These are phyloP conservation scores for Aphyosemion australe DNA, from an alignment of 2,113 vertebrate species.

Conservation along the genomic window DNA sequence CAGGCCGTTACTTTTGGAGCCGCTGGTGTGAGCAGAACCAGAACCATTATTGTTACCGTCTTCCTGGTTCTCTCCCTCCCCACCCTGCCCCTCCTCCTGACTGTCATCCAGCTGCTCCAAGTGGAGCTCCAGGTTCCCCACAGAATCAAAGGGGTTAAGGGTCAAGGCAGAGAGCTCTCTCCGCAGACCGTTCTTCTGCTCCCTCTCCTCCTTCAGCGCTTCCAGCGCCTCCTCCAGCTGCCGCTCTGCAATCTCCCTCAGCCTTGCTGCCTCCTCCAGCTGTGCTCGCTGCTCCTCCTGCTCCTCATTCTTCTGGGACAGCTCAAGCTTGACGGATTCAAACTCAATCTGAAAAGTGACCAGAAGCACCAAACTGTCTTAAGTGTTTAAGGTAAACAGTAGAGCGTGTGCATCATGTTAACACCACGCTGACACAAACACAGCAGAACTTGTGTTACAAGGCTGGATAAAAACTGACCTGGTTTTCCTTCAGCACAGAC, in stretches of 20 bases:
- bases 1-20: constrained; percentile 73
- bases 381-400: too few relatives aligned
- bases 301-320: constrained; percentile 83
- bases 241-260: constrained; percentile 80
- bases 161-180: constrained; percentile 78
- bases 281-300: constrained; percentile 77
- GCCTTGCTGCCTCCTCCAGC: constrained; percentile 77
- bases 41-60: constrained; percentile 76
- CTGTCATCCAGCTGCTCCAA: constrained; percentile 78
- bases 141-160: constrained; percentile 77
- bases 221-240: constrained; percentile 86
- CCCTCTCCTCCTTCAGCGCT: constrained; percentile 84
- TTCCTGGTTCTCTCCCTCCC: constrained; percentile 78
- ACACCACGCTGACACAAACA: neutral
- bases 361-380: neutral
- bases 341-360: constrained; percentile 80
- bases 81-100: constrained; percentile 60
- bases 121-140: constrained; percentile 79
- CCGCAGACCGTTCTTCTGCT: constrained; percentile 83
- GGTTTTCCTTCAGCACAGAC: constrained; percentile 83
- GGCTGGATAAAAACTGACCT: constrained; percentile 69
- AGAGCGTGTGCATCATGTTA: neutral
- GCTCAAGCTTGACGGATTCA: constrained; percentile 83
- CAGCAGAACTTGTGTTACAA: too few relatives aligned
- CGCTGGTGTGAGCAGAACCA: constrained; percentile 60